Conservation (phyloP, 1,140 invertebrate species). For the Helicoverpa zea region DNA sequence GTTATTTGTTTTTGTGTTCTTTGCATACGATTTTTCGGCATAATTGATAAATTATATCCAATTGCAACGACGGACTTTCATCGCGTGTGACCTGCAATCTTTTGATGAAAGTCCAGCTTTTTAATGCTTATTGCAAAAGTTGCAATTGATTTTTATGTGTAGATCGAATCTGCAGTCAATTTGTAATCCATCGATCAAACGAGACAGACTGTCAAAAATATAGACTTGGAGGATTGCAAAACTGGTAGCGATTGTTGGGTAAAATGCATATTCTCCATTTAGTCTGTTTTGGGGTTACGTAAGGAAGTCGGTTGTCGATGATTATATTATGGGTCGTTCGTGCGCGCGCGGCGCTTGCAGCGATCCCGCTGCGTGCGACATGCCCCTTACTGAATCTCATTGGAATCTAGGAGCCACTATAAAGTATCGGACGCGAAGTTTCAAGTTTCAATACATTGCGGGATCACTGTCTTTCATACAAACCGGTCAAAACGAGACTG, state of each 20-base stretch:
- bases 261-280: conserved; percentile 46
- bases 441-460: conserved; percentile 26
- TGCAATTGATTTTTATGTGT: background rate
- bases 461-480: background rate
- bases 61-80: background rate
- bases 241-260: conserved; percentile 40
- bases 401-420: conserved; percentile 44
- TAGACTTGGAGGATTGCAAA: conserved; percentile 8
- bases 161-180: conserved; percentile 21
- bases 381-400: conserved; percentile 49
- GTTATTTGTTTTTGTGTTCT: conserved; percentile 29
- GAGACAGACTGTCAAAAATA: conserved; percentile 21
- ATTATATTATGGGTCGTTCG: conserved; percentile 58
- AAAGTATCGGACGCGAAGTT: conserved; percentile 1
- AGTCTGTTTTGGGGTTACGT: conserved; percentile 54
- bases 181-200: conserved; percentile 15
- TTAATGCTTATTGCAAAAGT: conserved; percentile 13
- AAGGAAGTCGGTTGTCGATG: conserved; percentile 56
- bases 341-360: conserved; percentile 48
- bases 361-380: conserved; percentile 52
- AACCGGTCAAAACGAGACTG: background rate
- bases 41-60: conserved; percentile 34
- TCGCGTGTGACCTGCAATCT: conserved; percentile 11
- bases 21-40: conserved; percentile 7
- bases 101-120: background rate